Evolutionary conservation across 1,140 invertebrate species (phyloP), one percentile per base, ranked within the genome.

Genomic region (Achroia grisella): DNA sequence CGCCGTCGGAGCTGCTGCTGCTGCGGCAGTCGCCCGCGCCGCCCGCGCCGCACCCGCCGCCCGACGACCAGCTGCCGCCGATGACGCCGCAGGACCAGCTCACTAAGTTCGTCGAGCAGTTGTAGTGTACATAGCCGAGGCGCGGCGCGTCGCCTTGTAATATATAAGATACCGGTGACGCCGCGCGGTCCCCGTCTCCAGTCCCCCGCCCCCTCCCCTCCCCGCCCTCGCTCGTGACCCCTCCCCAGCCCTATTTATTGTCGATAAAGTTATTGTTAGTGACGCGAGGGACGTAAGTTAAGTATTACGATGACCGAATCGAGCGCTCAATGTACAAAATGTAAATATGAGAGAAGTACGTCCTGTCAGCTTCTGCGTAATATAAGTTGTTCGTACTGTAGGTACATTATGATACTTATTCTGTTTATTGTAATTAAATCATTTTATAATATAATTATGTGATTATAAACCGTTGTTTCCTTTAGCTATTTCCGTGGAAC

Each of bases 21-120:
- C 57, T 80, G 31, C 89, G 93, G 15, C 92, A 90, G 64, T 92
- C 91, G 63, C 92, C 93, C 31, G 70, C 69, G 47, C 67, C 69
- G 49, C 59, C 93, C 11, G 88, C 92, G 37, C 92, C 90, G 56
- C 92, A 90, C 57, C 91, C 92, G 17, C 91, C 90, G 41, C 91
- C 91, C 31, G 92, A 92, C 28, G 90, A 92, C 56, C 91, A 89
- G 77, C 90, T 88, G 54, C 89, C 91, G 13, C 88, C 92, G 31
- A 91, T 96, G 88, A 96, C 95, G 59, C 94, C 94, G 58, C 94
- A 96, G 85, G 95, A 97, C 87, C 94, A 96, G 85, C 89, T 97
- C 55, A 94, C 93, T 58, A 96, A 97, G 87, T 96, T 95, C 87
- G 95, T 96, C 59, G 95, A 97, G 88, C 93, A 95, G 82, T 94